phyloP scores from a whole-genome alignment of 2,888 invertebrate species.

The Cerceris rybyensis region DNA sequence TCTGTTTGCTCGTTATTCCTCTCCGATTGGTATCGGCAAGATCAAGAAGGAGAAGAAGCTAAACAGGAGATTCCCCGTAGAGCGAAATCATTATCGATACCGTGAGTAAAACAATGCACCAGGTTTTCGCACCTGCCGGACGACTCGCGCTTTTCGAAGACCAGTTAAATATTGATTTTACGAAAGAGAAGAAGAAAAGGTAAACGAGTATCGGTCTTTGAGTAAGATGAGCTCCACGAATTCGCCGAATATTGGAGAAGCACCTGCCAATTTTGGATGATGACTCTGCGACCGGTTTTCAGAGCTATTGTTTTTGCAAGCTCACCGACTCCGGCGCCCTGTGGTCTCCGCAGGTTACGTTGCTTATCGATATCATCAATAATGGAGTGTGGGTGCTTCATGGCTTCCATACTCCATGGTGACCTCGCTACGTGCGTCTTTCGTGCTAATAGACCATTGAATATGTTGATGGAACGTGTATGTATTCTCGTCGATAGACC shows the following conservation, averaged over 20 bases:
- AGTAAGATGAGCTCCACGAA: background rate
- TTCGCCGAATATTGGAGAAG: constrained; percentile 19
- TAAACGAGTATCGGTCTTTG: background rate
- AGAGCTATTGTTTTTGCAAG: constrained; percentile 55
- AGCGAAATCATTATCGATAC: constrained; percentile 42
- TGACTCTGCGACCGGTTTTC: constrained; percentile 65
- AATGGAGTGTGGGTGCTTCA: constrained; percentile 54
- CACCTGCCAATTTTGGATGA: constrained; percentile 71
- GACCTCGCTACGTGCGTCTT: constrained; percentile 53
- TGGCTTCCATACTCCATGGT: constrained; percentile 34
- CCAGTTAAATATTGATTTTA: constrained; percentile 71
- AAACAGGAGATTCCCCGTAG: constrained; percentile 53
- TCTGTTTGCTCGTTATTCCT: constrained; percentile 53
- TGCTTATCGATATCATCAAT: constrained; percentile 62
- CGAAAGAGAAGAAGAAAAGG: constrained; percentile 21
- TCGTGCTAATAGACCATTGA: constrained; percentile 66
- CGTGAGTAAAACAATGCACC: constrained; percentile 61
- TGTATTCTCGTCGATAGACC: constrained; percentile 42
- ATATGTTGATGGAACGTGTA: constrained; percentile 67
- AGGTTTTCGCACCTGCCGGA: constrained; percentile 72
- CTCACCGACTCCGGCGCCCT: constrained; percentile 42
- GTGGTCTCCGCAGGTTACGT: constrained; percentile 49
- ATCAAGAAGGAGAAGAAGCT: constrained; percentile 23
- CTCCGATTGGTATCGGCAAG: constrained; percentile 55
- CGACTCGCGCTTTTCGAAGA: constrained; percentile 45